Percentiles rank a stretch among this genome's conserved stretches.
These are phyloP conservation scores for Rhinolophus ferrumequinum DNA, from an alignment of 2,113 vertebrate species.

Conservation along the genomic window DNA sequence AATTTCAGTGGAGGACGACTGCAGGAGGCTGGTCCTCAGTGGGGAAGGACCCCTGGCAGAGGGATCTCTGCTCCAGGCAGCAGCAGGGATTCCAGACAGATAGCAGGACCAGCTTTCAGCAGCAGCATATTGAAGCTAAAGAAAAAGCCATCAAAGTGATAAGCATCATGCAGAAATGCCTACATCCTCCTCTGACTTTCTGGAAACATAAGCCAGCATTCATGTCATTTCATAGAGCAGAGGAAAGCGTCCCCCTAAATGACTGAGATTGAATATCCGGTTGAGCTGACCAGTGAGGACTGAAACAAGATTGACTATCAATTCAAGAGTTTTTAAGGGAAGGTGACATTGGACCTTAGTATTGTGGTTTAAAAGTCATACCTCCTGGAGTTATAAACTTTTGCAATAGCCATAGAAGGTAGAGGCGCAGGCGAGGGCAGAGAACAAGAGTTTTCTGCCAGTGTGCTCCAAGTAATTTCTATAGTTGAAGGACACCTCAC, in stretches of 20 bases:
- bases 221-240: neutral
- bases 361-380: neutral
- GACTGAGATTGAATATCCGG: neutral
- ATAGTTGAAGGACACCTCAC: rapidly evolving
- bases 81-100: neutral
- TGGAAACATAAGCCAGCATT: neutral
- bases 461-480: neutral
- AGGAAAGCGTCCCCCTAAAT: neutral
- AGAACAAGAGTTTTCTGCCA: conserved; percentile 48
- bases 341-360: neutral
- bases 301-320: neutral
- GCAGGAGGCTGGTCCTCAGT: neutral
- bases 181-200: neutral
- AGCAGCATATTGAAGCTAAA: neutral
- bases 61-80: neutral
- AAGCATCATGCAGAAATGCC: neutral
- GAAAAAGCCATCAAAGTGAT: neutral
- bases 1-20: neutral
- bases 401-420: rapidly evolving
- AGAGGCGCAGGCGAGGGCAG: neutral
- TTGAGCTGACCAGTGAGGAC: neutral
- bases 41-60: neutral
- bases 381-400: neutral
- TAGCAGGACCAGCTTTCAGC: neutral
- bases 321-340: neutral